Evolutionary conservation across 2,113 vertebrate genomes (phyloP), one percentile per base, ranked within the genome.

Genomic region (Narcine bancroftii): DNA sequence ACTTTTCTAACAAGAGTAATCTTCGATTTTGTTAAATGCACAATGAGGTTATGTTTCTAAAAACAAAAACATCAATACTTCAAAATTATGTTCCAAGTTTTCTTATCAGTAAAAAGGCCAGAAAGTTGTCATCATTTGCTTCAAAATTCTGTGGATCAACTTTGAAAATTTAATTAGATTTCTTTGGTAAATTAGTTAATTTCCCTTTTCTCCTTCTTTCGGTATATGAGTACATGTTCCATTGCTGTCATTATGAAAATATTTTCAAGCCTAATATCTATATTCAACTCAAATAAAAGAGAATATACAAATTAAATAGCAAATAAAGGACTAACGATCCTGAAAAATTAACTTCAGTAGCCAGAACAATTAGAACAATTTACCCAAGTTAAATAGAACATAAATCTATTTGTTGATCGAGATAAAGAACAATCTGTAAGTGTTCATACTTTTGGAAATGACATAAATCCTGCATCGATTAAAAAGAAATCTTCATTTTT

Each of bases 1-100:
- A 91, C 42, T 69, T 91, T 65, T 91, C 89, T 69, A 69, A 47
- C 63, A 45, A 42, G 89, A 91, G 63, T 69, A 45, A 66, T 91
- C 89, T 91, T 91, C 87, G 13, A 71, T 91, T 91, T 91, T 69
- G 42, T 91, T 91, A 69, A 91, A 91, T 91, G 63, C 65, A 91
- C 36, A 3, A 47, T n/a, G 6, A 91, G 60, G 89, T 91, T 91
- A 69, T 42, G 87, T 24, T n/a, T 91, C 39, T 91, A 45, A 69
- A 91, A 91, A 91, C 89, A 91, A 26, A 60, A 91, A 69, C 87
- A 56, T 66, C 42, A 91, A 66, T 69, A 69, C 65, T 69, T 91
- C 36, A 24, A 66, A 91, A 69, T 91, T 91, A 69, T 66, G 42
- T 91, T 89, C 50, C 6, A 89, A 39, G 63, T 66, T 91, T 91